Conservation (phyloP, 2,888 invertebrate genomes). For the Drosophila tanythrix region DNA sequence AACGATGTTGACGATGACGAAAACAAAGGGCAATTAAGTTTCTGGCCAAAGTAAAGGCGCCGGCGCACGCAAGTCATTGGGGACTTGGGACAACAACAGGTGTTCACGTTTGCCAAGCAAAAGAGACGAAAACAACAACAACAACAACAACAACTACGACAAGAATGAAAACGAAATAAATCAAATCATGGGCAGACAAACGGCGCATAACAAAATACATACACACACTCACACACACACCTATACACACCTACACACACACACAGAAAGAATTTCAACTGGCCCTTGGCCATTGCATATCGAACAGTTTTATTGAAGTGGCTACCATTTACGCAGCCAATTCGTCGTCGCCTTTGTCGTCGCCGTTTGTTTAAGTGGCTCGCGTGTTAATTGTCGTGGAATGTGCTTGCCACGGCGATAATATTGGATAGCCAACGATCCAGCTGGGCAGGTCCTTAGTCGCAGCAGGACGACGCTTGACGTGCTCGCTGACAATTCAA, state of each 20-base stretch:
- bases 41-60: slow-evolving; percentile 57
- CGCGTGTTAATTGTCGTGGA: slow-evolving; percentile 81
- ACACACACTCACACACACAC: slow-evolving; percentile 13
- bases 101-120: slow-evolving; percentile 60
- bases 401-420: slow-evolving; percentile 72
- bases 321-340: slow-evolving; percentile 67
- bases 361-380: slow-evolving; percentile 79
- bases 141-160: slow-evolving; percentile 20
- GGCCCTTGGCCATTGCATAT: slow-evolving; percentile 57
- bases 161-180: slow-evolving; percentile 58
- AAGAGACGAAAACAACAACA: slow-evolving; percentile 22
- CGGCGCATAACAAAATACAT: slow-evolving; percentile 43
- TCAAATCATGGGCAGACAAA: slow-evolving; percentile 69
- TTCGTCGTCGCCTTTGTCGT: slow-evolving; percentile 42
- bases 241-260: not conserved
- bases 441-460: slow-evolving; percentile 37
- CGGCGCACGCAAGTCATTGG: slow-evolving; percentile 64
- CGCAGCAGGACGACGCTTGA: slow-evolving; percentile 47
- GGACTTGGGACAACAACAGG: slow-evolving; percentile 59
- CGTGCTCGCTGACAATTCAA: slow-evolving; percentile 79
- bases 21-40: slow-evolving; percentile 81
- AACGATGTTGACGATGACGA: slow-evolving; percentile 71
- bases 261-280: not conserved
- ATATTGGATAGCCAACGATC: slow-evolving; percentile 48
- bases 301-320: slow-evolving; percentile 77